Evolutionary conservation across 2,797 vertebrate species (phyloP).

Genomic region (Smutsia temminckii): DNA sequence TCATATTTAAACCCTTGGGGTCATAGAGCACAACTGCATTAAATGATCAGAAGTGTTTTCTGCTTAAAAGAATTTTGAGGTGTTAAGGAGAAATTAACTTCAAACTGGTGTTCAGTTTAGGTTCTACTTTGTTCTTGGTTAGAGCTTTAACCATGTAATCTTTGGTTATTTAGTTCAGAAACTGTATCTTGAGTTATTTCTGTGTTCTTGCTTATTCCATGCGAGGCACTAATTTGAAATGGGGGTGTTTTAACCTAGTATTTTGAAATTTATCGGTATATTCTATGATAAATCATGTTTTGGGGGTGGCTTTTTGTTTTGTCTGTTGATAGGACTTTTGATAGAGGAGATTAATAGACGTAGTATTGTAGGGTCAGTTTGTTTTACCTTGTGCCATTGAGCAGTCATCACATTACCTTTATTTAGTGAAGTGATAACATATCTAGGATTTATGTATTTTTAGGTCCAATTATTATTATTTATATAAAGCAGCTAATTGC

Average conservation of each 20-base stretch:
- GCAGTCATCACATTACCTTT: not conserved
- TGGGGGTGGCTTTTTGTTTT: not conserved
- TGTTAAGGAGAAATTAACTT: not conserved
- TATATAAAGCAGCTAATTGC: not conserved
- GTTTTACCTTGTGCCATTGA: not conserved
- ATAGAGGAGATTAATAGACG: not conserved
- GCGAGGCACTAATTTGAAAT: not conserved
- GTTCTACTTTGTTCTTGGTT: not conserved
- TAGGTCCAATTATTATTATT: not conserved
- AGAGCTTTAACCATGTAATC: not conserved
- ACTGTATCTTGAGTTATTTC: not conserved
- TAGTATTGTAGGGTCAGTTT: not conserved
- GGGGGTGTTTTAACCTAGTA: not conserved
- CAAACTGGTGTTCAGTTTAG: not conserved
- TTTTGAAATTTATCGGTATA: constrained; percentile 3
- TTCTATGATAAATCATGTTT: not conserved
- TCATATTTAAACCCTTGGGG: not conserved
- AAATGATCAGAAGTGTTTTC: constrained; percentile 7
- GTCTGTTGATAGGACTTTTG: not conserved
- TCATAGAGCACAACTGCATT: not conserved
- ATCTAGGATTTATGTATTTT: not conserved
- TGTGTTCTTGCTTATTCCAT: not conserved
- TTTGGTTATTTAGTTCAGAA: not conserved
- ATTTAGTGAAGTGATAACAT: not conserved
- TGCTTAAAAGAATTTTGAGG: not conserved